A percentile compares a stretch with the other conserved stretches of the same genome.
Evolutionary conservation across 2,113 vertebrate genomes (phyloP).

Genomic region (Strix uralensis): DNA sequence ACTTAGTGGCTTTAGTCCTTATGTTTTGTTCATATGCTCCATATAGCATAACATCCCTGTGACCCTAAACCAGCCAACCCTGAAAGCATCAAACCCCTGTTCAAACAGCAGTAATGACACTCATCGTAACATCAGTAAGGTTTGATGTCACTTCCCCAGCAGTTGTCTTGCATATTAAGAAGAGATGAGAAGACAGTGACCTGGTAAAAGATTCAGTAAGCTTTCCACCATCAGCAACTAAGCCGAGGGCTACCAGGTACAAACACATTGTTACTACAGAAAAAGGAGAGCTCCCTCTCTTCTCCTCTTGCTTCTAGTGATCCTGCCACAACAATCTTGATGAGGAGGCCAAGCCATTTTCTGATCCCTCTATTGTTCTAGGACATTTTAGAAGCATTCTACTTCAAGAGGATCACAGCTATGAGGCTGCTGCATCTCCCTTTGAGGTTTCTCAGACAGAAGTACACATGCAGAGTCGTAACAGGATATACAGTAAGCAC

Average conservation of each 20-base stretch:
- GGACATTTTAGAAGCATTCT: background rate
- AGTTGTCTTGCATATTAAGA: background rate
- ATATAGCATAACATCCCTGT: background rate
- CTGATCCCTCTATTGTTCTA: background rate
- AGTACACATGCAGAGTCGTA: background rate
- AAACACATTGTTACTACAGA: background rate
- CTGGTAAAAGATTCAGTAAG: background rate
- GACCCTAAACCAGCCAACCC: background rate
- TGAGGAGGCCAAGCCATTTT: background rate
- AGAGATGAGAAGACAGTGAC: background rate
- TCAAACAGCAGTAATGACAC: background rate
- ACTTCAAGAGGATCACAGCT: background rate
- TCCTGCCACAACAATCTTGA: background rate
- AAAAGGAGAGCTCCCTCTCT: background rate
- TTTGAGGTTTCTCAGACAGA: background rate
- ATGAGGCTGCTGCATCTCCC: background rate
- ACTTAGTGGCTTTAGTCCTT: background rate
- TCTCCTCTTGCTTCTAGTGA: background rate
- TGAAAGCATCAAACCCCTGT: background rate
- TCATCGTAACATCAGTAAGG: background rate
- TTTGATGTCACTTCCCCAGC: background rate
- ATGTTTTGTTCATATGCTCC: background rate
- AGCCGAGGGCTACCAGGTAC: background rate
- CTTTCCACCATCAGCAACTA: background rate
- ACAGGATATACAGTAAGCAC: background rate